These are phyloP conservation scores for Anabas testudineus DNA, from an alignment of 2,797 vertebrate genomes.

Conservation along the genomic window DNA sequence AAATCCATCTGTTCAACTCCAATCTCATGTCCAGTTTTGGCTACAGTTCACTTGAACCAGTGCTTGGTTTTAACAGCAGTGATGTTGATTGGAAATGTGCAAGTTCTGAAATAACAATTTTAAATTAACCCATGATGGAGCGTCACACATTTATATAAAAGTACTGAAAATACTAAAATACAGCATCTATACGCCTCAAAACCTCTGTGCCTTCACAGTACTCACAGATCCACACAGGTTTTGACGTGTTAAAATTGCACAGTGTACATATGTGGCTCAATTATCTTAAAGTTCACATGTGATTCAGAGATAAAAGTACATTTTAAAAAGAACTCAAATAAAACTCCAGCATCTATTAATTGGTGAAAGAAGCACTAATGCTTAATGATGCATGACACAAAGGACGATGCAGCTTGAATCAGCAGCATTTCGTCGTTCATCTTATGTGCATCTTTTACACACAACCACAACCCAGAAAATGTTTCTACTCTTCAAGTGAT, in stretches of 20 bases:
- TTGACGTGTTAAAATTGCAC: background rate
- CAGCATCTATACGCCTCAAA: background rate
- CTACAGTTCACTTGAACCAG: background rate
- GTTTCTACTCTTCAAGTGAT: too few relatives aligned
- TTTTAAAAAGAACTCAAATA: conserved; percentile 4
- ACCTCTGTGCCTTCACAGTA: background rate
- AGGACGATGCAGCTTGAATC: conserved; percentile 7
- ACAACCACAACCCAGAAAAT: too few relatives aligned
- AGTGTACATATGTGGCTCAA: conserved; percentile 23
- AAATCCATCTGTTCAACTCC: too few relatives aligned
- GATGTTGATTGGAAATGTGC: background rate
- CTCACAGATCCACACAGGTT: background rate
- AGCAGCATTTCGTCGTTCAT: too few relatives aligned
- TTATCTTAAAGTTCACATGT: conserved; percentile 9
- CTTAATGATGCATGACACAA: background rate
- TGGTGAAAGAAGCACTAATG: conserved; percentile 27
- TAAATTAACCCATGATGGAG: background rate
- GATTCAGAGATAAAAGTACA: background rate
- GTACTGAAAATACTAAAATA: background rate
- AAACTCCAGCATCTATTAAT: conserved; percentile 8
- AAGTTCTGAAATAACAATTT: background rate
- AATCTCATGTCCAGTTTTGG: background rate
- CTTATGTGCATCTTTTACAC: too few relatives aligned
- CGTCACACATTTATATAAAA: background rate
- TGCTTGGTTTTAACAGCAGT: background rate